phyloP scores from a whole-genome alignment of 2,888 invertebrate species.

The Lissonota sp. region DNA sequence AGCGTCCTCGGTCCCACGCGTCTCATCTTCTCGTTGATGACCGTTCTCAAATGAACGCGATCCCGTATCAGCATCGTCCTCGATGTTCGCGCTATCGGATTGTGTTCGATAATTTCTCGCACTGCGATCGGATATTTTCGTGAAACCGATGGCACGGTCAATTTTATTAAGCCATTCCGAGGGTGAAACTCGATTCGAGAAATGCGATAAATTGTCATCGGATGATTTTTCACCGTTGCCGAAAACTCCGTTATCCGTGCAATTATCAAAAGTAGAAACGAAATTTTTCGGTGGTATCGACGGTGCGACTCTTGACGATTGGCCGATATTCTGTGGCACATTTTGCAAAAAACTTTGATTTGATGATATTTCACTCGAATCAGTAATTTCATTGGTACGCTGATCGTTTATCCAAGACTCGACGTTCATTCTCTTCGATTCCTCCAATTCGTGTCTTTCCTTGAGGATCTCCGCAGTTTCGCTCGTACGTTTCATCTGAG shows the following conservation, averaged over 20 bases:
- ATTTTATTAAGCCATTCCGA: slow-evolving; percentile 8
- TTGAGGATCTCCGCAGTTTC: neutral
- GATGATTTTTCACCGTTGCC: neutral
- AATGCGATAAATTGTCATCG: no score
- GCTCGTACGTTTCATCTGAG: neutral
- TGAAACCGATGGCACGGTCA: slow-evolving; percentile 6
- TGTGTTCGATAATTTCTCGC: no score
- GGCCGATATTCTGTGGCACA: neutral
- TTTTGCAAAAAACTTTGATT: neutral
- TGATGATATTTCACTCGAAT: neutral
- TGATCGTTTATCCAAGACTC: slow-evolving; percentile 21
- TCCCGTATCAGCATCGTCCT: no score
- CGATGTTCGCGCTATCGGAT: no score
- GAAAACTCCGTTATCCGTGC: neutral
- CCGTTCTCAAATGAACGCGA: neutral
- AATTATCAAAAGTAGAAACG: neutral
- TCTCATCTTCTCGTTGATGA: neutral
- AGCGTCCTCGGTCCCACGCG: neutral
- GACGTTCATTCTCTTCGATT: slow-evolving; percentile 13
- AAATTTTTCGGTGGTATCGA: neutral
- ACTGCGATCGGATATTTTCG: neutral
- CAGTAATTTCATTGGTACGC: neutral
- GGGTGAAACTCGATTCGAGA: neutral
- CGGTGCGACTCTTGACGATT: neutral
- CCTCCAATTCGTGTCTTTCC: slow-evolving; percentile 7